A percentile compares a stretch with the other conserved stretches of the same genome.
Conservation (phyloP, 2,888 invertebrate species). For the Polydesmus complanatus region DNA sequence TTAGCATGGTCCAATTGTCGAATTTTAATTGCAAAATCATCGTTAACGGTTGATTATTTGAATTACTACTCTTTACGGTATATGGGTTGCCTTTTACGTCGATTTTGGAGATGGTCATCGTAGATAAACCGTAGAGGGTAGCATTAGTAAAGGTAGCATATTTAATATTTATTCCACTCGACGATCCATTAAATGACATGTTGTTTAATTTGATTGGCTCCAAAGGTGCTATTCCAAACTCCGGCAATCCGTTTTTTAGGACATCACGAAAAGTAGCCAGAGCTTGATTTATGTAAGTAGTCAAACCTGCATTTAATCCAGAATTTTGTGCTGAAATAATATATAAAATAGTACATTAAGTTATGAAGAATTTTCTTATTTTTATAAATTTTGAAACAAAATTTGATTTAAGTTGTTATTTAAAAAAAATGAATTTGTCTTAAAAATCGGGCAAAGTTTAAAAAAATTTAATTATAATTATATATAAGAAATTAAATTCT, state of each 20-base stretch:
- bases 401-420: too few relatives aligned
- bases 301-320: not conserved
- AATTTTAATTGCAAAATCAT: not conserved
- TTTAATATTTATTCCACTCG: not conserved
- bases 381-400: too few relatives aligned
- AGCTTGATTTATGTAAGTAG: not conserved
- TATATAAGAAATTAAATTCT: too few relatives aligned
- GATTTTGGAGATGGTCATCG: not conserved
- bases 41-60: not conserved
- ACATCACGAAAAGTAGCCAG: slow-evolving; percentile 1
- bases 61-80: not conserved
- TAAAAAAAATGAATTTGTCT: too few relatives aligned
- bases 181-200: not conserved
- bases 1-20: slow-evolving; percentile 7
- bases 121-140: slow-evolving; percentile 8
- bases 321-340: not conserved
- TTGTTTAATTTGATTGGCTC: slow-evolving; percentile 7
- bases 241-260: slow-evolving; percentile 8
- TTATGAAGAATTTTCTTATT: too few relatives aligned
- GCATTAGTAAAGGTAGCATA: slow-evolving; percentile 7
- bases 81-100: not conserved
- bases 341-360: not conserved
- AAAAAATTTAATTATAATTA: too few relatives aligned
- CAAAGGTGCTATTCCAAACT: not conserved
- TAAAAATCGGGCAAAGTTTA: too few relatives aligned